phyloP scores from a whole-genome alignment of 2,888 invertebrate genomes.

The Beris morrisii region DNA sequence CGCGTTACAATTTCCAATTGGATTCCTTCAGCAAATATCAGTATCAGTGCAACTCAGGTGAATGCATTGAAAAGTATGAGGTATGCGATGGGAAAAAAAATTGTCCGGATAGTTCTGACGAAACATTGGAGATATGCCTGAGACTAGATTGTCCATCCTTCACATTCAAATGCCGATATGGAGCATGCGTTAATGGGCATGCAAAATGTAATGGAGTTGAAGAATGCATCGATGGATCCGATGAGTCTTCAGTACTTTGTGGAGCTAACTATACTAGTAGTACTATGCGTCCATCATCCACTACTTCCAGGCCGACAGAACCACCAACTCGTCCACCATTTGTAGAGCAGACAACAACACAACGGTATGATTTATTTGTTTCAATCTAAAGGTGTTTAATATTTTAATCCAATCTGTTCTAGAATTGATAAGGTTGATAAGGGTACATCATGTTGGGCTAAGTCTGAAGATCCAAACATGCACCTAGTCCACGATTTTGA shows the following conservation, averaged over 20 bases:
- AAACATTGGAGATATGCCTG: constrained; percentile 36
- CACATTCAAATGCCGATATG: constrained; percentile 64
- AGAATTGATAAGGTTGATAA: too few relatives aligned
- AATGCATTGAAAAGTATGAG: constrained; percentile 40
- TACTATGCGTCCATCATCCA: too few relatives aligned
- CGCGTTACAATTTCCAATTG: neutral
- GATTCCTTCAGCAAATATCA: constrained; percentile 28
- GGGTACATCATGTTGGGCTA: too few relatives aligned
- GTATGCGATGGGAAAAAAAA: constrained; percentile 53
- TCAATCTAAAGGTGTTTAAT: too few relatives aligned
- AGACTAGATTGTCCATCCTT: constrained; percentile 55
- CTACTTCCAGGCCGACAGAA: too few relatives aligned
- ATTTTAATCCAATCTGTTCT: too few relatives aligned
- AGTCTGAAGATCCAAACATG: too few relatives aligned
- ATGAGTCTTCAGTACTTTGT: constrained; percentile 40
- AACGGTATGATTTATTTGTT: too few relatives aligned
- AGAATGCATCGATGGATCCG: constrained; percentile 37
- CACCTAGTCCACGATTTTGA: neutral
- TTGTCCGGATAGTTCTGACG: constrained; percentile 45
- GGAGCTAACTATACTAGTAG: neutral
- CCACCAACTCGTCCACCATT: too few relatives aligned
- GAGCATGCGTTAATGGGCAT: constrained; percentile 63
- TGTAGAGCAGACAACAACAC: too few relatives aligned
- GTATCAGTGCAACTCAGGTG: constrained; percentile 40
- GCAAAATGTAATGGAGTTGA: constrained; percentile 54